A percentile compares a stretch with the other conserved stretches of the same genome.
phyloP scores from a whole-genome alignment of 2,113 vertebrate species.

The Lathamus discolor region DNA sequence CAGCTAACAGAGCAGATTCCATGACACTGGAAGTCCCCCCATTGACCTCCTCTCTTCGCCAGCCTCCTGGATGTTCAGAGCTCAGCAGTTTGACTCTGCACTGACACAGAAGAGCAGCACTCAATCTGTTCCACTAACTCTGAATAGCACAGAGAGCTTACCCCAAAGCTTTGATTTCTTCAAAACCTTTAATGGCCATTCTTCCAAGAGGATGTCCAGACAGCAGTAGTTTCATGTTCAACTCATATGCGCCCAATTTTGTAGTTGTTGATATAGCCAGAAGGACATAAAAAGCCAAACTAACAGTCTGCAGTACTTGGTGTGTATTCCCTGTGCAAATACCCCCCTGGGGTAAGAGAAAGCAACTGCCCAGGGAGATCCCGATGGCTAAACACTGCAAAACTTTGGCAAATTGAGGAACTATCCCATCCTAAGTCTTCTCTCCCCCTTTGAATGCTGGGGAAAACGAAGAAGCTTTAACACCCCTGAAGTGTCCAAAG shows the following conservation, averaged over 20 bases:
- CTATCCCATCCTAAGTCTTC: neutral
- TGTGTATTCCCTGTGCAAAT: neutral
- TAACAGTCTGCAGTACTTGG: neutral
- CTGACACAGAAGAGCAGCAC: neutral
- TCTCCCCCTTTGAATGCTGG: neutral
- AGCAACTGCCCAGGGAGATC: neutral
- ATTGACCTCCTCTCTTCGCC: fast-evolving
- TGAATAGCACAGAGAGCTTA: neutral
- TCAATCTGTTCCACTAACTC: neutral
- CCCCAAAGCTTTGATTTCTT: neutral
- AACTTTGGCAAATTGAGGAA: neutral
- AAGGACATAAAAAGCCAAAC: neutral
- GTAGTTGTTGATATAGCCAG: neutral
- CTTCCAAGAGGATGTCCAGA: neutral
- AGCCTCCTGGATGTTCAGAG: neutral
- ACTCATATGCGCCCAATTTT: neutral
- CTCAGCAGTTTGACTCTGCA: neutral
- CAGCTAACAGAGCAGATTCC: neutral
- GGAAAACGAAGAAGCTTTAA: neutral
- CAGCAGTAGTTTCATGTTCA: neutral
- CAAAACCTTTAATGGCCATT: neutral
- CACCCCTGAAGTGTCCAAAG: neutral
- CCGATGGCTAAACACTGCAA: neutral
- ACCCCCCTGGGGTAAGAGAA: neutral
- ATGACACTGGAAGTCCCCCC: fast-evolving